These are phyloP conservation scores for Myoxocephalus aenaeus DNA, from an alignment of 2,797 vertebrate genomes.

Conservation along the genomic window DNA sequence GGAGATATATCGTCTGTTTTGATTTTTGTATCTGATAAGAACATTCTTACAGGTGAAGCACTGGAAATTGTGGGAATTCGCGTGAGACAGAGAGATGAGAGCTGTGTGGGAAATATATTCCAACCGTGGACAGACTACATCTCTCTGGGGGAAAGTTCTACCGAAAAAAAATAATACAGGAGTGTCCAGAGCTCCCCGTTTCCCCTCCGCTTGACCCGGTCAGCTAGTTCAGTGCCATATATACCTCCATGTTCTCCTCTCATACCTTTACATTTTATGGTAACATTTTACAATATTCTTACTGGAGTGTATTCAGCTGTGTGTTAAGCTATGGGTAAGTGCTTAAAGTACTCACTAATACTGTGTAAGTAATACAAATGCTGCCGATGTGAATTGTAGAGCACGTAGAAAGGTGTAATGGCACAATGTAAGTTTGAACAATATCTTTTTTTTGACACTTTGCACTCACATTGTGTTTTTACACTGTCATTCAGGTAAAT, in stretches of 20 bases:
- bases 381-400: slow-evolving; percentile 36
- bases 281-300: slow-evolving; percentile 46
- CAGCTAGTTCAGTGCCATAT: slow-evolving; percentile 61
- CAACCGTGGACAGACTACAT: slow-evolving; percentile 40
- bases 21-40: slow-evolving; percentile 78
- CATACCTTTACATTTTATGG: slow-evolving; percentile 40
- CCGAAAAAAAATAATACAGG: slow-evolving; percentile 5
- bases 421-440: slow-evolving; percentile 63
- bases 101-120: slow-evolving; percentile 31
- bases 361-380: slow-evolving; percentile 56
- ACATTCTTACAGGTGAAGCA: slow-evolving; percentile 78
- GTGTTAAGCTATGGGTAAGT: slow-evolving; percentile 47
- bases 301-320: slow-evolving; percentile 46
- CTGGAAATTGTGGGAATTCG: slow-evolving; percentile 65
- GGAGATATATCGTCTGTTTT: slow-evolving; percentile 68
- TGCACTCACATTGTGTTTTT: slow-evolving; percentile 63
- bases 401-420: slow-evolving; percentile 39
- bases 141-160: slow-evolving; percentile 42
- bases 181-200: slow-evolving; percentile 65
- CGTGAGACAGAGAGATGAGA: slow-evolving; percentile 47
- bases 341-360: slow-evolving; percentile 54
- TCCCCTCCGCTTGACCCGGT: slow-evolving; percentile 56
- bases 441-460: slow-evolving; percentile 39
- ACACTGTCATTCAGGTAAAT: slow-evolving; percentile 33
- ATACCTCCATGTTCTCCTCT: slow-evolving; percentile 55